Evolutionary conservation across 2,113 vertebrate species (phyloP).

Genomic region (Harpagus bidentatus): DNA sequence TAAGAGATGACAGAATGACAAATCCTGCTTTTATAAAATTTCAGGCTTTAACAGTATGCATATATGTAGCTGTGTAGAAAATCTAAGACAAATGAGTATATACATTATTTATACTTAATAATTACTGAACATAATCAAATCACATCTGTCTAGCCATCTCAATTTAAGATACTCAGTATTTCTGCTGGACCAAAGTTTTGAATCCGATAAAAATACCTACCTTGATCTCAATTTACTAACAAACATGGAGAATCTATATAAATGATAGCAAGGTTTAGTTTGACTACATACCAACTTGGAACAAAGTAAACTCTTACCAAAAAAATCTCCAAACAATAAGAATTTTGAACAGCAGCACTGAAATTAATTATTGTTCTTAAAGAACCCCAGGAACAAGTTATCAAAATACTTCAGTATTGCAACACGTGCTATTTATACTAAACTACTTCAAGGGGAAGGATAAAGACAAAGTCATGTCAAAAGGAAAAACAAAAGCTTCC

Average conservation of each 20-base stretch:
- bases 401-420: conserved; percentile 74
- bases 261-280: conserved; percentile 15
- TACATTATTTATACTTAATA: conserved; percentile 66
- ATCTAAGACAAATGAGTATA: conserved; percentile 67
- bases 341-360: conserved; percentile 77
- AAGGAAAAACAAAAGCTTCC: not conserved
- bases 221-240: not conserved
- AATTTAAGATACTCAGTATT: not conserved
- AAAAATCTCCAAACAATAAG: conserved; percentile 65
- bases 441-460: conserved; percentile 52
- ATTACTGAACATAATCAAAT: not conserved
- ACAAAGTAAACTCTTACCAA: conserved; percentile 20
- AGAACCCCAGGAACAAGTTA: conserved; percentile 76
- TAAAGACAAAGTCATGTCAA: not conserved
- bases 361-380: conserved; percentile 58
- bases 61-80: conserved; percentile 68
- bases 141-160: not conserved
- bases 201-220: not conserved
- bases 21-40: conserved; percentile 66
- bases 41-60: conserved; percentile 3
- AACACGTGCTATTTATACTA: conserved; percentile 61
- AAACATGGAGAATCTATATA: conserved; percentile 19
- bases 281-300: conserved; percentile 38
- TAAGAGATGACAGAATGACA: conserved; percentile 7
- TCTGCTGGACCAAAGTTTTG: conserved; percentile 35